Conservation (phyloP, 2,888 invertebrate genomes). For the Arctia plantaginis region DNA sequence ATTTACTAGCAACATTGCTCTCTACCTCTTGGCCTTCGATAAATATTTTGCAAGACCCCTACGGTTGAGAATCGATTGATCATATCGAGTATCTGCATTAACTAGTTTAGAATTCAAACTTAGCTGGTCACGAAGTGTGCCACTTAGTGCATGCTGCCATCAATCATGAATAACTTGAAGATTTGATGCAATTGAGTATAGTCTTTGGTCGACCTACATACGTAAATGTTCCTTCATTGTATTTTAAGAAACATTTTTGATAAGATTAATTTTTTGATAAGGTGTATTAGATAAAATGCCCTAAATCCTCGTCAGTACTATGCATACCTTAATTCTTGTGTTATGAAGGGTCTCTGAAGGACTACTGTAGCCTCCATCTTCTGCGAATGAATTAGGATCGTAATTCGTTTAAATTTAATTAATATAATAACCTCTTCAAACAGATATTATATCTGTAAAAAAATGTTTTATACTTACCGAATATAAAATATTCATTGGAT, state of each 20-base stretch:
- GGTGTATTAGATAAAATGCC: background rate
- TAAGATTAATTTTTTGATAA: background rate
- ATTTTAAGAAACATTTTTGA: background rate
- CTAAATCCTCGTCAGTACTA: no score
- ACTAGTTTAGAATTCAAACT: slow-evolving; percentile 4
- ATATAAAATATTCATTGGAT: slow-evolving; percentile 5
- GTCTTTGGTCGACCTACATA: slow-evolving; percentile 1
- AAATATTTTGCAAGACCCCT: background rate
- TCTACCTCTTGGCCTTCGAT: background rate
- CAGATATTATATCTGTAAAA: background rate
- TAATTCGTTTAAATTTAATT: background rate
- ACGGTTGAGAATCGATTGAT: background rate
- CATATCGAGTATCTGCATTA: slow-evolving; percentile 6
- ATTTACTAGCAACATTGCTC: background rate
- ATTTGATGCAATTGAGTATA: background rate
- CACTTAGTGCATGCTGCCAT: slow-evolving; percentile 6
- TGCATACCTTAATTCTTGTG: background rate
- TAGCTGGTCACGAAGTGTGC: slow-evolving; percentile 12
- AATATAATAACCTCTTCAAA: background rate
- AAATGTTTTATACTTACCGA: background rate
- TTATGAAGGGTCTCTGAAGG: background rate
- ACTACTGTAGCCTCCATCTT: no score
- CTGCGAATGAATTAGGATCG: no score
- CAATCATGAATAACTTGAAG: slow-evolving; percentile 8
- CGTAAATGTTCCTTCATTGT: background rate